These are phyloP conservation scores for Megathymus violae DNA, from an alignment of 1,140 invertebrate species.

Conservation along the genomic window DNA sequence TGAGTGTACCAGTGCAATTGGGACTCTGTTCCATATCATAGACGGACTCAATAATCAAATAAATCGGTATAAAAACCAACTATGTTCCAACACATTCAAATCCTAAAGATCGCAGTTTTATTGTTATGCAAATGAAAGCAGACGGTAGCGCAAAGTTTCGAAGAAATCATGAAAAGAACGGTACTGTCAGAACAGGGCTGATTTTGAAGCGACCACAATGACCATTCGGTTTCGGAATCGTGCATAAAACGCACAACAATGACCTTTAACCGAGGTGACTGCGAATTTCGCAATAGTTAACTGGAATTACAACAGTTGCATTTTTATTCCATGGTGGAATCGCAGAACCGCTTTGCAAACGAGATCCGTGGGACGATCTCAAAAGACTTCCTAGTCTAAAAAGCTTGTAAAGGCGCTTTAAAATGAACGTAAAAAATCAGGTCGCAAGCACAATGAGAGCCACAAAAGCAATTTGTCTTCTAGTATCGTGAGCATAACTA, in stretches of 20 bases:
- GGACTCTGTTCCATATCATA: too few relatives aligned
- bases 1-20: too few relatives aligned
- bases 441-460: constrained; percentile 32
- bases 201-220: constrained; percentile 1
- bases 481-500: constrained; percentile 16
- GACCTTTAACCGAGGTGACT: constrained; percentile 26
- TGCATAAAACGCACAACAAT: constrained; percentile 1
- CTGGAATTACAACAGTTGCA: constrained; percentile 25
- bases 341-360: constrained; percentile 32
- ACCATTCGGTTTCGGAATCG: constrained; percentile 8
- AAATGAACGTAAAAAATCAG: constrained; percentile 35
- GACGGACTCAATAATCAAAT: too few relatives aligned
- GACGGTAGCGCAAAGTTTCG: neutral
- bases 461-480: constrained; percentile 34
- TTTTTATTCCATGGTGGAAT: constrained; percentile 27
- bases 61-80: too few relatives aligned
- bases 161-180: neutral
- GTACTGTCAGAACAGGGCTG: neutral
- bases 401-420: constrained; percentile 33
- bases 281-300: constrained; percentile 16
- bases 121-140: neutral
- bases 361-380: constrained; percentile 32
- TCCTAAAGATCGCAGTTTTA: neutral
- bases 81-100: too few relatives aligned
- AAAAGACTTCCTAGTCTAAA: constrained; percentile 32